Base-by-base conservation (phyloP, 2,113 vertebrate genomes). In the Ceyx margarethae region DNA sequence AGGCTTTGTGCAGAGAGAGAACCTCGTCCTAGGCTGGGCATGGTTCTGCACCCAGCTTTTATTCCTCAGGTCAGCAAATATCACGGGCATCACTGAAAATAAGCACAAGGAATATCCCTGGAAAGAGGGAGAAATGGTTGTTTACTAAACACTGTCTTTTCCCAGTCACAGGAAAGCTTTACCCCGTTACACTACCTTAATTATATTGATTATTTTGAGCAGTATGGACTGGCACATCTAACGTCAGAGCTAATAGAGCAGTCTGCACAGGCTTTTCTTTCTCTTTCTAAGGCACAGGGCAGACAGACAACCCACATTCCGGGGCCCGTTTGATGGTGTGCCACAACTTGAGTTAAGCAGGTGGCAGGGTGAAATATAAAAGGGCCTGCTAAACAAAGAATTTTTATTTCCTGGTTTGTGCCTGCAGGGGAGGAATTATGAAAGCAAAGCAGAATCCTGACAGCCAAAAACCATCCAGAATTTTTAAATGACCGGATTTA, bases 391-490 rank as follows among this genome's bases (percentile, higher is more conserved):
- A 93, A 96, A 97, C 96, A 97, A 97, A 97, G 97, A 87, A 71
- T 84, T 97, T 78, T 93, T 97, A 81, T 97, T 97, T 97, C 89
- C 95, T 95, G 86, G 88, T 67, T 94, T 91, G 89, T 95, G 95
- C 95, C 96, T 90, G 87, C 93, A 95, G 96, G 97, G 95, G 74
- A 96, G 90, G 77, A 96, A 96, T 97, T 93, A 96, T 96, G 94
- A 97, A 97, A 97, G 91, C 92, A 91, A 93, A 96, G 89, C 94
- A 87, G 93, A 93, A 92, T 90, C 56, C 95, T 89, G 90, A 94
- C 78, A 96, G 96, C 78, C 90, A 79, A 78, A 93, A 83, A 96
- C 85, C 91, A 95, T 91, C 90, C 81, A 84, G 81, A 93, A 82
- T 96, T 97, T 94, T 93, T 53, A 84, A 96, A 74, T 23, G 29